Conservation (phyloP, 2,888 invertebrate species). For the Agonum fuliginosum region DNA sequence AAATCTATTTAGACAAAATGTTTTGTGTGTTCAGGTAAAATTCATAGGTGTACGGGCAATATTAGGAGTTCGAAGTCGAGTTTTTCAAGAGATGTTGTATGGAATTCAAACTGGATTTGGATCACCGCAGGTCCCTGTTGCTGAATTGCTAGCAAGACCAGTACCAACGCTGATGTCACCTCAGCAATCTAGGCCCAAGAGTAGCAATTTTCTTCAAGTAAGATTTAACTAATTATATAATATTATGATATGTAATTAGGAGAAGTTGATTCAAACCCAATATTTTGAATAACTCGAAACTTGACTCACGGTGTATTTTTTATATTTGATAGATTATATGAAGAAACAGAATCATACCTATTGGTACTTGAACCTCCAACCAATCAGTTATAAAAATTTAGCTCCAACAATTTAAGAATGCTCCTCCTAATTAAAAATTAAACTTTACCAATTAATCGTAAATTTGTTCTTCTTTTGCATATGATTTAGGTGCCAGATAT, state of each 20-base stretch:
- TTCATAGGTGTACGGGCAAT: conserved; percentile 94
- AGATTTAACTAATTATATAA: too few species aligned
- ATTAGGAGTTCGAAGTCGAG: conserved; percentile 91
- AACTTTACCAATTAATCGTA: neutral
- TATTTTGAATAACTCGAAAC: too few species aligned
- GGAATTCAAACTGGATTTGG: conserved; percentile 96
- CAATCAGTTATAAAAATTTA: too few species aligned
- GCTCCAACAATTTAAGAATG: too few species aligned
- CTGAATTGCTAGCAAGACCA: conserved; percentile 89
- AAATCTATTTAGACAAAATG: conserved; percentile 37
- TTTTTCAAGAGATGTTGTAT: conserved; percentile 96
- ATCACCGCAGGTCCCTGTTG: conserved; percentile 94
- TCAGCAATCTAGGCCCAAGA: conserved; percentile 89
- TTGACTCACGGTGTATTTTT: too few species aligned
- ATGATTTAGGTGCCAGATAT: conserved; percentile 81
- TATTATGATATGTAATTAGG: too few species aligned
- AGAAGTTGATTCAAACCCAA: too few species aligned
- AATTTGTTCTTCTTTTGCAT: neutral
- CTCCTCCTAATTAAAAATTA: too few species aligned
- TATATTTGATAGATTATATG: too few species aligned
- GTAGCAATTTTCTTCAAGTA: conserved; percentile 91
- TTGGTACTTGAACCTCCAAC: too few species aligned
- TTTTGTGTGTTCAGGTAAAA: conserved; percentile 71
- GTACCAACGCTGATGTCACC: conserved; percentile 91
- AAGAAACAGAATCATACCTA: too few species aligned